Conservation (phyloP, 2,113 vertebrate species). For the Chamaetylas fuelleborni region DNA sequence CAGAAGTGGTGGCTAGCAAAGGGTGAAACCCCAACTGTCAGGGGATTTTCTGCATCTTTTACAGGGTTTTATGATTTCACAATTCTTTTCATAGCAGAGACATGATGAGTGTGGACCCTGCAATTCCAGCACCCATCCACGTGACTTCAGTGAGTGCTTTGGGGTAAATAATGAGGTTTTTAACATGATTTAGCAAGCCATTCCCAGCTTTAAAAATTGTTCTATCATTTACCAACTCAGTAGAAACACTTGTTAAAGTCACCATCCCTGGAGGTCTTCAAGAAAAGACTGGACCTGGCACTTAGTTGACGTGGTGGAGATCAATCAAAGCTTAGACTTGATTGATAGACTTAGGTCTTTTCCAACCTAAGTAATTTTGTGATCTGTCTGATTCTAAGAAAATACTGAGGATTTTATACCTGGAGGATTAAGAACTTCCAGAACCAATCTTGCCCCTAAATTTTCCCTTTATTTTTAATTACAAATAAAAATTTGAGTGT, state of each 20-base stretch:
- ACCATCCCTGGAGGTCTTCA: neutral
- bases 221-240: neutral
- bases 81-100: neutral
- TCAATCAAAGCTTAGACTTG: neutral
- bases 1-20: neutral
- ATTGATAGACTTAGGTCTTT: neutral
- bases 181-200: neutral
- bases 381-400: neutral
- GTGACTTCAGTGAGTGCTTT: neutral
- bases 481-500: neutral
- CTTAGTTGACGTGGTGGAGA: neutral
- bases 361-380: neutral
- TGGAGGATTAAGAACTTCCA: neutral
- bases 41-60: neutral
- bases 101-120: accelerated
- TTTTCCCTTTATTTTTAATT: neutral
- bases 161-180: neutral
- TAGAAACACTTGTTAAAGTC: neutral
- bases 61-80: neutral
- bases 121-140: accelerated
- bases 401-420: neutral
- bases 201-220: neutral
- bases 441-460: neutral
- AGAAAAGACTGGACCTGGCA: neutral
- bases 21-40: accelerated